A percentile compares a stretch with the other conserved stretches of the same genome.
Evolutionary conservation across 2,113 vertebrate species (phyloP).

Genomic region (Cynocephalus volans): DNA sequence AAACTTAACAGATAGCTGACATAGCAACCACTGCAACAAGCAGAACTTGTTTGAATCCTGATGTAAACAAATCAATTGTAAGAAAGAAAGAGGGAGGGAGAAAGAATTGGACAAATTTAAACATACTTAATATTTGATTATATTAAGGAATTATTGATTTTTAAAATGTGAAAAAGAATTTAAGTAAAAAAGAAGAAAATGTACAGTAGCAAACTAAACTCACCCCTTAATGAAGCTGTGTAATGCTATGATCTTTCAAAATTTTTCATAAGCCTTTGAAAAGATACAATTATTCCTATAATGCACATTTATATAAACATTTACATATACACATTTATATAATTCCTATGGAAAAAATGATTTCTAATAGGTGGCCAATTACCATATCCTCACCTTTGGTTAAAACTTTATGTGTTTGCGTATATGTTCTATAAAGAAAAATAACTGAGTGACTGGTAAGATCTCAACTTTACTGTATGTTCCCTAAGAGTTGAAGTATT

Average conservation of each 20-base stretch:
- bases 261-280: background rate
- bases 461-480: background rate
- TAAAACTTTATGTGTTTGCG: background rate
- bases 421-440: constrained; percentile 8
- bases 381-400: background rate
- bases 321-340: background rate
- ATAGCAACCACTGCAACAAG: too few species aligned
- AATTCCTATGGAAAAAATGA: background rate
- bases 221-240: too few species aligned
- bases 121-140: too few species aligned
- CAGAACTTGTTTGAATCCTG: too few species aligned
- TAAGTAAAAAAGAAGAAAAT: too few species aligned
- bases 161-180: too few species aligned
- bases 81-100: too few species aligned
- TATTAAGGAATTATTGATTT: too few species aligned
- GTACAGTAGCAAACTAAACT: too few species aligned
- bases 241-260: background rate
- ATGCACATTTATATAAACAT: background rate
- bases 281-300: background rate
- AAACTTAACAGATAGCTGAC: too few species aligned
- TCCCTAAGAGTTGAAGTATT: background rate
- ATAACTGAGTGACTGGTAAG: background rate
- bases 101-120: too few species aligned
- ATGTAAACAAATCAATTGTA: too few species aligned
- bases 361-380: background rate